Conservation (phyloP, 2,888 invertebrate species). For the Melitaea athalia region DNA sequence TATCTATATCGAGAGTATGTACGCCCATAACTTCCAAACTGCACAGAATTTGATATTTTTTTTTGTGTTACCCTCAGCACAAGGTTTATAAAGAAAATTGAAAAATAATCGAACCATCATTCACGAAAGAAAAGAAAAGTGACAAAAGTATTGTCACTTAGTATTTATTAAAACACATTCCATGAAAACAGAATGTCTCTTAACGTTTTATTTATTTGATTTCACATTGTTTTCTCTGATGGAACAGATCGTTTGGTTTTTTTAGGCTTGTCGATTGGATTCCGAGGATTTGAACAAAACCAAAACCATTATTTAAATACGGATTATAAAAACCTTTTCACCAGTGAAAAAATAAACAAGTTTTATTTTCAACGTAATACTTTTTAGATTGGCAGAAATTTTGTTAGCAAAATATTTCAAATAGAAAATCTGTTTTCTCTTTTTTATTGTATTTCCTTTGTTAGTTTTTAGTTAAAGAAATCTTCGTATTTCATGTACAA, state of each 20-base stretch:
- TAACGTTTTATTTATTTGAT: slow-evolving; percentile 8
- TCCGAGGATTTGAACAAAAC: slow-evolving; percentile 2
- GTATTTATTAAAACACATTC: neutral
- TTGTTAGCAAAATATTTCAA: neutral
- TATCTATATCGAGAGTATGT: too few species aligned
- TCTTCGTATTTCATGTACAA: too few species aligned
- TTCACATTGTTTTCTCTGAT: slow-evolving; percentile 10
- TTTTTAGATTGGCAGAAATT: neutral
- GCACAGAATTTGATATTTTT: too few species aligned
- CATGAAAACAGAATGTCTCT: neutral
- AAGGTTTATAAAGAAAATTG: too few species aligned
- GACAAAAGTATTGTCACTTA: neutral
- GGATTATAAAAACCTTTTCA: neutral
- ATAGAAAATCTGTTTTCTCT: neutral
- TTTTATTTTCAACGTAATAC: neutral
- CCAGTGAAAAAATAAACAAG: neutral
- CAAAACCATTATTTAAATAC: slow-evolving; percentile 5
- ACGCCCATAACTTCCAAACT: too few species aligned
- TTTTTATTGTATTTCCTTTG: neutral
- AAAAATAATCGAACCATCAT: too few species aligned
- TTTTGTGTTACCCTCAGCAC: too few species aligned
- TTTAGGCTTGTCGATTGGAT: slow-evolving; percentile 7
- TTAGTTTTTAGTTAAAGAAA: too few species aligned
- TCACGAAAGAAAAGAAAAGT: neutral
- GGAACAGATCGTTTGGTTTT: slow-evolving; percentile 7